Conservation (phyloP, 2,888 invertebrate species). For the Heliconius hortense region DNA sequence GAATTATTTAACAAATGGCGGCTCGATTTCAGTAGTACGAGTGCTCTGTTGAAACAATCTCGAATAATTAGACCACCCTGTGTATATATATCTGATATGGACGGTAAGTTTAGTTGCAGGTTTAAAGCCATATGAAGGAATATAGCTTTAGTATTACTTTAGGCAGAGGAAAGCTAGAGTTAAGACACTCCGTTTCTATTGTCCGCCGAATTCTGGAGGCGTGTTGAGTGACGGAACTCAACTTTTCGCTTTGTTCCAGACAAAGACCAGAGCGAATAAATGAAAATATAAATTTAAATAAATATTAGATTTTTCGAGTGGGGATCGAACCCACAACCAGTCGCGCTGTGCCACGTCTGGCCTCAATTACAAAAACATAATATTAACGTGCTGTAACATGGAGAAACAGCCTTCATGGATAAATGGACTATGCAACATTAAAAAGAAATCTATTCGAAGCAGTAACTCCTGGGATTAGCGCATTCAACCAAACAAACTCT, state of each 20-base stretch:
- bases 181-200: no score
- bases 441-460: no score
- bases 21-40: conserved; percentile 50
- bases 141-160: no score
- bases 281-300: not conserved
- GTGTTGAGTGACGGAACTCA: not conserved
- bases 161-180: no score
- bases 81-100: conserved; percentile 36
- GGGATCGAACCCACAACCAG: not conserved
- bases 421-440: no score
- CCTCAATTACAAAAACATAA: no score
- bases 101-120: conserved; percentile 31
- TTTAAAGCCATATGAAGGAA: no score
- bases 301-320: not conserved
- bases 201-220: no score
- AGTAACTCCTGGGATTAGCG: no score
- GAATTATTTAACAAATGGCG: conserved; percentile 52
- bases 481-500: no score
- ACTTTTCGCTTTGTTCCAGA: not conserved
- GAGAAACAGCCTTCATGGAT: no score
- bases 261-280: not conserved
- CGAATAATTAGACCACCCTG: conserved; percentile 64
- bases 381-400: no score
- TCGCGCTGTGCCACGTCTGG: not conserved
- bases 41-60: conserved; percentile 52